Percentiles rank a stretch among this genome's conserved stretches.
Evolutionary conservation across 1,140 invertebrate species (phyloP).

Genomic region (Trissolcus basalis): DNA sequence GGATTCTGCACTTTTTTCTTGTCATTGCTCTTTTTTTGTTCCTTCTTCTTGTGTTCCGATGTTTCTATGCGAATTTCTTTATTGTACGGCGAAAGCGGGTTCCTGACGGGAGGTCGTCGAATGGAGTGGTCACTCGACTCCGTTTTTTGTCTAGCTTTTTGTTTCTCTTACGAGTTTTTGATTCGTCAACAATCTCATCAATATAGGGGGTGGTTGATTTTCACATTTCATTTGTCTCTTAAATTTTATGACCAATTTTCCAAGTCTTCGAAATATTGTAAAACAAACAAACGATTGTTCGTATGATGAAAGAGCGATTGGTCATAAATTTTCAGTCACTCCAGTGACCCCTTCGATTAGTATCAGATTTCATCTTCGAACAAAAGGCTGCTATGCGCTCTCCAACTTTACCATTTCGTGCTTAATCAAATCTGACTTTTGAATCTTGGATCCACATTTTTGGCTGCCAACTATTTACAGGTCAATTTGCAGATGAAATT

Average conservation of each 20-base stretch:
- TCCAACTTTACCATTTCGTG: conserved; percentile 14
- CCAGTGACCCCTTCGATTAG: conserved; percentile 32
- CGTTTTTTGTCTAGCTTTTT: conserved; percentile 2
- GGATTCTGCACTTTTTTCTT: conserved; percentile 49
- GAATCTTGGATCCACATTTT: conserved; percentile 1
- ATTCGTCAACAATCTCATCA: too few species aligned
- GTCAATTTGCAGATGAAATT: too few species aligned
- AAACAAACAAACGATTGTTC: conserved; percentile 54
- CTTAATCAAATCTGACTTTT: conserved; percentile 48
- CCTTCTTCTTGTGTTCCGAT: conserved; percentile 21
- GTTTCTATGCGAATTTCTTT: conserved; percentile 58
- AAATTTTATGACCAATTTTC: conserved; percentile 15
- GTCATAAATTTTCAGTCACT: conserved; percentile 54
- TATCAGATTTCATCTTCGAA: conserved; percentile 40
- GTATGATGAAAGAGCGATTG: conserved; percentile 46
- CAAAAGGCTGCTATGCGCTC: conserved; percentile 37
- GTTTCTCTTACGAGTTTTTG: not conserved
- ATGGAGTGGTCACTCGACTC: conserved; percentile 47
- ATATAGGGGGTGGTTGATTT: too few species aligned
- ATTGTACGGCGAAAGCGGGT: conserved; percentile 46
- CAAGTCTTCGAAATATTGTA: conserved; percentile 23
- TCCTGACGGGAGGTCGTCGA: conserved; percentile 58
- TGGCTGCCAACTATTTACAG: not conserved
- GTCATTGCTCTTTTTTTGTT: conserved; percentile 14
- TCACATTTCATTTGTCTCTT: conserved; percentile 1